phyloP scores from a whole-genome alignment of 2,888 invertebrate species.

The Caenorhabditis sulstoni region DNA sequence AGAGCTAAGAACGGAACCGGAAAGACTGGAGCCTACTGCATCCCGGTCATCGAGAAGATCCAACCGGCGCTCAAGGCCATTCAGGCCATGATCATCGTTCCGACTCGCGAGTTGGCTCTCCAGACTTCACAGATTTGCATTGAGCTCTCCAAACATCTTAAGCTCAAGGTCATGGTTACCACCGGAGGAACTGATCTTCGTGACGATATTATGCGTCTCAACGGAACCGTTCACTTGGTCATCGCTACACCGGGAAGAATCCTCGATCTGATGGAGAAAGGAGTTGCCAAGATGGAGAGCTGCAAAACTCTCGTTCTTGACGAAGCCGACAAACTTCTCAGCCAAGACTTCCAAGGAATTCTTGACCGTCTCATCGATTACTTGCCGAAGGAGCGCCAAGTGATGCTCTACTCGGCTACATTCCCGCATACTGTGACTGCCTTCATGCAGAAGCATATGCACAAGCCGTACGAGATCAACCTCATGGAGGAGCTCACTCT shows the following conservation, averaged over 20 bases:
- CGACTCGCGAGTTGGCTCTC: constrained; percentile 97
- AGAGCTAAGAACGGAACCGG: constrained; percentile 99
- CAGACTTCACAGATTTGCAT: constrained; percentile 99
- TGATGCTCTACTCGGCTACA: constrained; percentile 97
- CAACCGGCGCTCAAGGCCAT: constrained; percentile 89
- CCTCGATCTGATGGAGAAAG: constrained; percentile 99
- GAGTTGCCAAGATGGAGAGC: constrained; percentile 92
- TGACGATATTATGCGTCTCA: constrained; percentile 99
- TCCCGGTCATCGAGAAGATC: constrained; percentile 95
- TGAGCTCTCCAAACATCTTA: constrained; percentile 96
- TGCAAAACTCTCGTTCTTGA: constrained; percentile 97
- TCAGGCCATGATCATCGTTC: constrained; percentile 96
- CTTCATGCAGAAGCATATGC: constrained; percentile 98
- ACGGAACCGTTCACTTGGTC: constrained; percentile 95
- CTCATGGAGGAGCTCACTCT: constrained; percentile 99
- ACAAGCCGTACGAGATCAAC: constrained; percentile 97
- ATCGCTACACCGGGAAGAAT: constrained; percentile 99
- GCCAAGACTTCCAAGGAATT: constrained; percentile 99
- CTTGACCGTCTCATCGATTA: constrained; percentile 95
- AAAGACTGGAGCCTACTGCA: constrained; percentile 99
- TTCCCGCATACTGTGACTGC: constrained; percentile 98
- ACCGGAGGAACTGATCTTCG: constrained; percentile 95
- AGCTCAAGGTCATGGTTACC: constrained; percentile 98
- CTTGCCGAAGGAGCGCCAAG: constrained; percentile 95
- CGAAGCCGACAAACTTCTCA: constrained; percentile 98